These are phyloP conservation scores for Antennarius maculatus DNA, from an alignment of 2,797 vertebrate genomes.

Conservation along the genomic window DNA sequence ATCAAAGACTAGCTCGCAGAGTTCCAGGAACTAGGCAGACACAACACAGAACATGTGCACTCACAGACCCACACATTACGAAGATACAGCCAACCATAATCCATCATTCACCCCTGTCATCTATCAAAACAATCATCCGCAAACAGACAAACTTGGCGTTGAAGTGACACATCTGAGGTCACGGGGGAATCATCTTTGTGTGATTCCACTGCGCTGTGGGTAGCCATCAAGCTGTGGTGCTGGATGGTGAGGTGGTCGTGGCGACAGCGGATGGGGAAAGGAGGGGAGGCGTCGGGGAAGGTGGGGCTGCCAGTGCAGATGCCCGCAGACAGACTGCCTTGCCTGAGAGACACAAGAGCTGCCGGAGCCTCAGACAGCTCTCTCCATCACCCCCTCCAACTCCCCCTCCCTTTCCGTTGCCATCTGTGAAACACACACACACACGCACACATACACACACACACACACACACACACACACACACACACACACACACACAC, in stretches of 20 bases:
- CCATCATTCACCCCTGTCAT: conserved; percentile 47
- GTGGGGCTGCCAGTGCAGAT: conserved; percentile 72
- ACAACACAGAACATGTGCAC: not conserved
- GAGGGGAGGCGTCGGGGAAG: conserved; percentile 11
- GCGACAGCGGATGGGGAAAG: conserved; percentile 29
- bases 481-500: conserved; percentile 34
- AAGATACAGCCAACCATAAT: conserved; percentile 28
- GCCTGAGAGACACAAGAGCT: conserved; percentile 79
- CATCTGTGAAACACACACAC: conserved; percentile 75
- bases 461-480: conserved; percentile 44
- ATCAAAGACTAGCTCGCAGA: conserved; percentile 31
- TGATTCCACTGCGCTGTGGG: conserved; percentile 12
- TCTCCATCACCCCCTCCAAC: conserved; percentile 78
- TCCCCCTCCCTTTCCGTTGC: conserved; percentile 70
- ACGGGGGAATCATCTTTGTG: conserved; percentile 46
- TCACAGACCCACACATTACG: not conserved
- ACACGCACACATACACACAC: conserved; percentile 20
- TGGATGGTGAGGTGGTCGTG: conserved; percentile 58
- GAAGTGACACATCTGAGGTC: conserved; percentile 63
- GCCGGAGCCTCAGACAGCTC: conserved; percentile 81
- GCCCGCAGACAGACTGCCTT: conserved; percentile 80
- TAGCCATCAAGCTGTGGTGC: conserved; percentile 52
- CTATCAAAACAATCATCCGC: conserved; percentile 51
- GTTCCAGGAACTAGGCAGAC: conserved; percentile 9
- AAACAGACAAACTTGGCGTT: conserved; percentile 22